Conservation (phyloP, 1,140 invertebrate genomes). For the Nasonia vitripennis region DNA sequence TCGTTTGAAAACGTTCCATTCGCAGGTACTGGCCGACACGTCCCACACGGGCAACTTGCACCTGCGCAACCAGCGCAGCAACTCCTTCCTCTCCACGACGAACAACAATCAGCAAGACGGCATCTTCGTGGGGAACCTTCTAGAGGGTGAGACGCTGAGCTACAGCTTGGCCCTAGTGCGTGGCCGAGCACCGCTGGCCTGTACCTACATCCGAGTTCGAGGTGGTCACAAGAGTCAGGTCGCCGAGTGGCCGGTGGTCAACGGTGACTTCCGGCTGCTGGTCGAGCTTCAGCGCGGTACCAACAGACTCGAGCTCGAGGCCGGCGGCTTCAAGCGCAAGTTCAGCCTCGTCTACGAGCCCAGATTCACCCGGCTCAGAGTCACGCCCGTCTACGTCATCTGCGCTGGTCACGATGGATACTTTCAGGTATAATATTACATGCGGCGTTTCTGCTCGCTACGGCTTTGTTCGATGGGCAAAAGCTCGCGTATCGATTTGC, state of each 20-base stretch:
- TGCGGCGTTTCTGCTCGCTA: not conserved
- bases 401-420: constrained; percentile 85
- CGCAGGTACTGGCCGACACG: constrained; percentile 33
- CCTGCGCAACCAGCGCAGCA: constrained; percentile 20
- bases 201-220: constrained; percentile 64
- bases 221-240: constrained; percentile 60
- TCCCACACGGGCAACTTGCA: constrained; percentile 5
- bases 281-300: constrained; percentile 66
- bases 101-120: constrained; percentile 27
- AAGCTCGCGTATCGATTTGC: not conserved
- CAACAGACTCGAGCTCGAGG: constrained; percentile 69
- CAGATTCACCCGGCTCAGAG: constrained; percentile 67
- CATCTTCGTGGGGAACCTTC: constrained; percentile 61
- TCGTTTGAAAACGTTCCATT: not conserved
- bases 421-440: constrained; percentile 78
- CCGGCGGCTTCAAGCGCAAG: constrained; percentile 62
- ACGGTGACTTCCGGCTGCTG: constrained; percentile 69
- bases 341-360: constrained; percentile 68
- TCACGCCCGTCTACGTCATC: constrained; percentile 85
- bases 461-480: not conserved
- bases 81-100: not conserved
- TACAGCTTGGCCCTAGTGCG: constrained; percentile 70
- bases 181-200: constrained; percentile 63
- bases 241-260: constrained; percentile 70
- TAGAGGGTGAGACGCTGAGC: constrained; percentile 67